Conservation (phyloP, 2,113 vertebrate species). For the Aplodontia rufa region DNA sequence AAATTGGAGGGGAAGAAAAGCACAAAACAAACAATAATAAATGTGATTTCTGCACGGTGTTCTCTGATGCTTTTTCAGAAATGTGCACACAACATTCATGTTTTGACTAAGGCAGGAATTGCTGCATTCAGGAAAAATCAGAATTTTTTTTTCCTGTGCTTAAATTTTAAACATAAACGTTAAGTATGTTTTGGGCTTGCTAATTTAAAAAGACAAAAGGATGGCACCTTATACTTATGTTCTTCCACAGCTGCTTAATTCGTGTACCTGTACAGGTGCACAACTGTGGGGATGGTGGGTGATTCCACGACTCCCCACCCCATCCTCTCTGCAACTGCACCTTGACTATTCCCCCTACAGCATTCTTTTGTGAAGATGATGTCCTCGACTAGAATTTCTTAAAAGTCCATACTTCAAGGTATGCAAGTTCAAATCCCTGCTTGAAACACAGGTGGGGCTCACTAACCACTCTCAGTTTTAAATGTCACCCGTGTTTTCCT, state of each 20-base stretch:
- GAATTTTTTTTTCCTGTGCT: background rate
- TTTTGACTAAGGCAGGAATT: background rate
- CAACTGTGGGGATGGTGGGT: fast-evolving
- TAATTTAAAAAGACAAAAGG: background rate
- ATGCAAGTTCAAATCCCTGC: background rate
- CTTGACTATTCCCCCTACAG: background rate
- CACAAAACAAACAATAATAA: background rate
- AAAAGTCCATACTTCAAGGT: background rate
- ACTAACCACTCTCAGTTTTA: background rate
- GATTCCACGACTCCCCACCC: background rate
- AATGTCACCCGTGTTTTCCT: background rate
- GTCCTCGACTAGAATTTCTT: background rate
- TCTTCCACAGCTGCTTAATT: fast-evolving
- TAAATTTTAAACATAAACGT: background rate
- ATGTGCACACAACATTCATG: background rate
- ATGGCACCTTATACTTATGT: fast-evolving
- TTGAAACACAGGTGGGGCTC: background rate
- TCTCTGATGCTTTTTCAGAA: background rate
- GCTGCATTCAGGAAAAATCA: background rate
- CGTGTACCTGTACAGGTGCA: fast-evolving
- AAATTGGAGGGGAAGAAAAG: background rate
- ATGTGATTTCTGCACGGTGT: background rate
- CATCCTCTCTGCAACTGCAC: background rate
- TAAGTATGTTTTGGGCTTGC: background rate
- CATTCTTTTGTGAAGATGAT: background rate